Evolutionary conservation across 2,113 vertebrate genomes (phyloP).

Genomic region (Noturus placidus): DNA sequence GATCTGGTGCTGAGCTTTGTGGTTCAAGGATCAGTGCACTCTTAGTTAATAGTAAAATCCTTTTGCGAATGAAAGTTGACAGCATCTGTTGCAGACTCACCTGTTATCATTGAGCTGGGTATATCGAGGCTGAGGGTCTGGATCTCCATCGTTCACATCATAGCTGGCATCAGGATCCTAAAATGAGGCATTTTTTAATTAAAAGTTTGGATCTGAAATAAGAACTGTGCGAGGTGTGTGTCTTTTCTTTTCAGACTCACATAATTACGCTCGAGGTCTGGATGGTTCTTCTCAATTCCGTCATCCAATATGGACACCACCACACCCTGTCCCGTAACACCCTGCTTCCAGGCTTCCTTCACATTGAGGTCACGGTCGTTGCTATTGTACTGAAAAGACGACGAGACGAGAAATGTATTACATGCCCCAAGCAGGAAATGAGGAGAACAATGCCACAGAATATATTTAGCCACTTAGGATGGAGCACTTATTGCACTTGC

Average conservation of each 20-base stretch:
- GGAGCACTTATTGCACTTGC: constrained; percentile 17
- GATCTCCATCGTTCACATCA: constrained; percentile 96
- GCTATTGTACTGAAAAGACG: constrained; percentile 76
- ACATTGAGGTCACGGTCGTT: constrained; percentile 90
- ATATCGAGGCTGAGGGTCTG: constrained; percentile 95
- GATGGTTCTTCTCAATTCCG: constrained; percentile 97
- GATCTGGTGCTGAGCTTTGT: neutral
- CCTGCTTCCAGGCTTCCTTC: constrained; percentile 88
- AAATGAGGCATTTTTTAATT: neutral
- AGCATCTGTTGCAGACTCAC: constrained; percentile 56
- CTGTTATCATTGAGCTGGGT: constrained; percentile 92
- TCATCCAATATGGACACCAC: constrained; percentile 98
- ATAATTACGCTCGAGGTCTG: constrained; percentile 90
- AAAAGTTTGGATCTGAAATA: neutral
- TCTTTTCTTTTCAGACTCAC: constrained; percentile 73
- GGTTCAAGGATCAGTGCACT: neutral
- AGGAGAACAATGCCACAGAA: constrained; percentile 3
- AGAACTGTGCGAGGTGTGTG: neutral
- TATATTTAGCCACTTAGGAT: neutral
- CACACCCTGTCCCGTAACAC: constrained; percentile 88
- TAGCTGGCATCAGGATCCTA: constrained; percentile 86
- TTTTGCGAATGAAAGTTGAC: neutral
- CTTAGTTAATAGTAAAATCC: neutral
- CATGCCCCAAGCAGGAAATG: neutral
- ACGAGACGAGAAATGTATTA: constrained; percentile 8